Evolutionary conservation across 2,888 invertebrate species (phyloP).

Genomic region (Blastobasis adustella): DNA sequence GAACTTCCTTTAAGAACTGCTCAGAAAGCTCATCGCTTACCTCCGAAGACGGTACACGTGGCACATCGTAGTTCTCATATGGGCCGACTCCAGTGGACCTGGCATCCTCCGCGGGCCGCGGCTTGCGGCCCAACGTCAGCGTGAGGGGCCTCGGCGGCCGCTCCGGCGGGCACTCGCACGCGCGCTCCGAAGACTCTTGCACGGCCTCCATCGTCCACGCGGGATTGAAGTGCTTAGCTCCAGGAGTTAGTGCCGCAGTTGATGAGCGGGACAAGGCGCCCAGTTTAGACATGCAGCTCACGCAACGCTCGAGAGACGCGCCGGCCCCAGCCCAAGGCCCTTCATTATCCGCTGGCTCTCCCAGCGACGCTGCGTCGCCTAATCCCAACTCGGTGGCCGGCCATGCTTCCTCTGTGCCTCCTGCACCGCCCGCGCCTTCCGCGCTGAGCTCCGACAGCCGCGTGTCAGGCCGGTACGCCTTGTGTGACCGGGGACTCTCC

Average conservation of each 20-base stretch:
- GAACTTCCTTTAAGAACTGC: no score
- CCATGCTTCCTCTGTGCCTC: slow-evolving; percentile 29
- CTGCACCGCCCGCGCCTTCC: slow-evolving; percentile 24
- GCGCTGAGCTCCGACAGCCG: slow-evolving; percentile 69
- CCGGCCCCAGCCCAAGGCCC: slow-evolving; percentile 44
- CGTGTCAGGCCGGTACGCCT: slow-evolving; percentile 61
- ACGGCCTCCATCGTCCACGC: slow-evolving; percentile 73
- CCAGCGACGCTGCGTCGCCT: slow-evolving; percentile 22
- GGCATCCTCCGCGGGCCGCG: slow-evolving; percentile 19
- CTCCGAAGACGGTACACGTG: slow-evolving; percentile 74
- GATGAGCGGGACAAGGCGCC: slow-evolving; percentile 82
- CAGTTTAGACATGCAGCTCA: slow-evolving; percentile 86
- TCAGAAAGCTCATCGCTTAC: slow-evolving; percentile 41
- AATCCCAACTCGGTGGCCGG: slow-evolving; percentile 14
- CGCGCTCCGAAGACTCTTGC: slow-evolving; percentile 22
- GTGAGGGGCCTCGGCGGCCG: not conserved
- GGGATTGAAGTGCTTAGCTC: slow-evolving; percentile 68
- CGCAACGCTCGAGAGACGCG: slow-evolving; percentile 76
- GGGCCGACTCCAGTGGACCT: slow-evolving; percentile 61
- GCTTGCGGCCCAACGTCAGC: not conserved
- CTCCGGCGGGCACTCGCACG: slow-evolving; percentile 1
- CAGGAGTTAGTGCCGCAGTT: slow-evolving; percentile 71
- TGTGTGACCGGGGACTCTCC: slow-evolving; percentile 44
- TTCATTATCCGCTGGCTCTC: slow-evolving; percentile 18
- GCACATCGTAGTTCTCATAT: slow-evolving; percentile 87